phyloP scores from a whole-genome alignment of 1,140 invertebrate species.

The Rhynchophorus ferrugineus region DNA sequence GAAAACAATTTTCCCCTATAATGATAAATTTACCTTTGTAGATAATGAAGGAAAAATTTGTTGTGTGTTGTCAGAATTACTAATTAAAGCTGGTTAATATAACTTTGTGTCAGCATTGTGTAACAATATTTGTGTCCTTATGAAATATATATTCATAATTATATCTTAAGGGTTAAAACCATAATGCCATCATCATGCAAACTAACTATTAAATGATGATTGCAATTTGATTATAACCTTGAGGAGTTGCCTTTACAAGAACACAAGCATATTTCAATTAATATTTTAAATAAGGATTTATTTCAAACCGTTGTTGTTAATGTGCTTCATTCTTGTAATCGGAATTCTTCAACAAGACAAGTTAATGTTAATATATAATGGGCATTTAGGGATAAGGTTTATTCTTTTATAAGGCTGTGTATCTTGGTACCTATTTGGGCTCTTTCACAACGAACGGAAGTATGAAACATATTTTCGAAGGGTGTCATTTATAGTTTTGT shows the following conservation, averaged over 20 bases:
- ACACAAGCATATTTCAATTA: too few relatives aligned
- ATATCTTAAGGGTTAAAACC: too few relatives aligned
- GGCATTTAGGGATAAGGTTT: not conserved
- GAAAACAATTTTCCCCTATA: not conserved
- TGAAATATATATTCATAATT: too few relatives aligned
- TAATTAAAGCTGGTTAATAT: not conserved
- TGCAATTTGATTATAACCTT: too few relatives aligned
- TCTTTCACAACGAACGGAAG: conserved; percentile 1
- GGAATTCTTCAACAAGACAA: not conserved
- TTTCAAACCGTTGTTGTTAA: too few relatives aligned
- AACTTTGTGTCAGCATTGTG: not conserved
- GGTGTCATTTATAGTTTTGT: not conserved
- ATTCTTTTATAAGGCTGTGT: conserved; percentile 3
- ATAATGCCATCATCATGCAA: too few relatives aligned
- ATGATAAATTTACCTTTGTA: conserved; percentile 3
- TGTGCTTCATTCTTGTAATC: too few relatives aligned
- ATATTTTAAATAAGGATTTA: too few relatives aligned
- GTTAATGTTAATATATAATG: not conserved
- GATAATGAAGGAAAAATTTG: not conserved
- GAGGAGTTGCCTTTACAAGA: too few relatives aligned
- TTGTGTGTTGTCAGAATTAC: not conserved
- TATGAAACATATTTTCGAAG: not conserved
- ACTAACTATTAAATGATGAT: too few relatives aligned
- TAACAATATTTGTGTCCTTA: too few relatives aligned
- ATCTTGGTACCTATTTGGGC: not conserved